These are phyloP conservation scores for Cerceris rybyensis DNA, from an alignment of 2,888 invertebrate genomes.

Conservation along the genomic window DNA sequence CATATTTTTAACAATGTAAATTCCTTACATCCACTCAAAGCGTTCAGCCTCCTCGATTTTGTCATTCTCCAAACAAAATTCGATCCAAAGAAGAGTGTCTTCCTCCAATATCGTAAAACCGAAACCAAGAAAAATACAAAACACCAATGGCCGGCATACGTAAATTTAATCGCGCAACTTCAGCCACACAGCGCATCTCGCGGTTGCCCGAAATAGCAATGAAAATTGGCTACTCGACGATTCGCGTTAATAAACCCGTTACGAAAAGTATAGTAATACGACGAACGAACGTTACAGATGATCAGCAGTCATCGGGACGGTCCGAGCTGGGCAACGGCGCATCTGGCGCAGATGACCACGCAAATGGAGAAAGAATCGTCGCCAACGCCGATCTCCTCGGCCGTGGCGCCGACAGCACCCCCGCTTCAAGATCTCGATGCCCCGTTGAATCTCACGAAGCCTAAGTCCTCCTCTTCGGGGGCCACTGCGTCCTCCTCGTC, in stretches of 20 bases:
- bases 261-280: slow-evolving; percentile 3
- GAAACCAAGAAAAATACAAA: too few relatives aligned
- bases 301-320: slow-evolving; percentile 83
- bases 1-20: too few relatives aligned
- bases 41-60: too few relatives aligned
- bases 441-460: slow-evolving; percentile 94
- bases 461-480: slow-evolving; percentile 85
- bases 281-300: slow-evolving; percentile 79
- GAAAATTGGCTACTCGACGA: too few relatives aligned
- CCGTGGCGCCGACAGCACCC: slow-evolving; percentile 77
- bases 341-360: slow-evolving; percentile 88
- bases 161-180: too few relatives aligned
- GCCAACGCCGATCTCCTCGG: slow-evolving; percentile 77
- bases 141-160: too few relatives aligned
- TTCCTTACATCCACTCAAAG: too few relatives aligned
- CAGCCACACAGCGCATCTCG: too few relatives aligned
- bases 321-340: slow-evolving; percentile 87
- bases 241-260: background rate
- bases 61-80: too few relatives aligned
- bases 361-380: slow-evolving; percentile 79
- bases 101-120: too few relatives aligned
- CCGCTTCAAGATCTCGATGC: slow-evolving; percentile 88
- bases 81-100: too few relatives aligned
- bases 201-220: too few relatives aligned
- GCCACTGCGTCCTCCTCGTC: slow-evolving; percentile 77